Conservation (phyloP, 2,113 vertebrate genomes). For the Strix uralensis region DNA sequence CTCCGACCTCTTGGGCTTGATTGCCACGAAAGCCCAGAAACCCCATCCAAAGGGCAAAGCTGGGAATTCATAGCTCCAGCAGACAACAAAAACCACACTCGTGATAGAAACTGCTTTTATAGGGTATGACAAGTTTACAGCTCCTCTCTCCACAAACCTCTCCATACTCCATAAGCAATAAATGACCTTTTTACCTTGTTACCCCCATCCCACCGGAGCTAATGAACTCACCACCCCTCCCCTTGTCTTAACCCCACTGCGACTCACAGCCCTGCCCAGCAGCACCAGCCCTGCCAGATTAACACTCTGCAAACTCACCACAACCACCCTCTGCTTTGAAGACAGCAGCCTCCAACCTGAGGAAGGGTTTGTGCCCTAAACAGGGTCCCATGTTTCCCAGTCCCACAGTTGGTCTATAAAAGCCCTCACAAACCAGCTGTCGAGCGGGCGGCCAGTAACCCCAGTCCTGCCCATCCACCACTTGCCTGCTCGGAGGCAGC, state of each 20-base stretch:
- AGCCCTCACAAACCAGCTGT: neutral
- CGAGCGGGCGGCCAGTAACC: fast-evolving
- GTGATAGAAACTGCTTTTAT: neutral
- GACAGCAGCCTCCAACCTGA: neutral
- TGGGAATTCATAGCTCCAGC: neutral
- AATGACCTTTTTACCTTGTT: neutral
- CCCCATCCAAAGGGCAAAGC: neutral
- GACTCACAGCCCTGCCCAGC: neutral
- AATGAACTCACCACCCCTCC: neutral
- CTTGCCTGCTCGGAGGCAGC: neutral
- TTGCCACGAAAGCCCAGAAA: neutral
- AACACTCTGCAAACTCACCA: neutral
- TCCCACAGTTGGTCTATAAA: neutral
- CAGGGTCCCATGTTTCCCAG: neutral
- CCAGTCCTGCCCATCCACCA: neutral
- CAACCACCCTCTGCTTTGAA: neutral
- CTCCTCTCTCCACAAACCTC: neutral
- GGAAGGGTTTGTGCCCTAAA: neutral
- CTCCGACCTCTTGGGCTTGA: neutral
- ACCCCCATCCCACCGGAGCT: neutral
- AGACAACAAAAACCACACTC: fast-evolving
- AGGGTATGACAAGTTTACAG: neutral
- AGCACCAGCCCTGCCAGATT: neutral
- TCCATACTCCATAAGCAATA: neutral
- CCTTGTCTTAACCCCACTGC: neutral